phyloP scores from a whole-genome alignment of 1,140 invertebrate species.

The Forficula auricularia region DNA sequence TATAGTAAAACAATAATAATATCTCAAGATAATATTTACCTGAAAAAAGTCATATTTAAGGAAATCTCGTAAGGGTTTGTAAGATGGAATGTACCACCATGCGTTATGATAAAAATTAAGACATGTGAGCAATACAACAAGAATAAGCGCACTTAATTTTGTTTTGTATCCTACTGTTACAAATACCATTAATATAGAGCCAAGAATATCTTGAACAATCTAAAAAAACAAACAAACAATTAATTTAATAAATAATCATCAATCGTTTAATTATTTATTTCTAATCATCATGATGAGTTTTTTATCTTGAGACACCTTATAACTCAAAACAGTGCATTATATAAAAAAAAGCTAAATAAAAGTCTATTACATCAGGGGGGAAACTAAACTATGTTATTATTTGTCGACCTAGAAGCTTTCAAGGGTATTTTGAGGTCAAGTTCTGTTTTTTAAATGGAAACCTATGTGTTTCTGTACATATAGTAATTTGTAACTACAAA shows the following conservation, averaged over 20 bases:
- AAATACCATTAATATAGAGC: slow-evolving; percentile 84
- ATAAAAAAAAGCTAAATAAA: too few relatives aligned
- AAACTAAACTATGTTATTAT: too few relatives aligned
- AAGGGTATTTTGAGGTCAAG: too few relatives aligned
- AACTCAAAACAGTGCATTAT: too few relatives aligned
- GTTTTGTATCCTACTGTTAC: slow-evolving; percentile 98
- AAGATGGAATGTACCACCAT: slow-evolving; percentile 89
- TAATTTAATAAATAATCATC: slow-evolving; percentile 15
- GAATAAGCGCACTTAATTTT: slow-evolving; percentile 86
- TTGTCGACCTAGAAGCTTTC: too few relatives aligned
- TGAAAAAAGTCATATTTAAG: slow-evolving; percentile 99
- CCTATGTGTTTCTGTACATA: too few relatives aligned
- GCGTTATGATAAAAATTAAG: slow-evolving; percentile 96
- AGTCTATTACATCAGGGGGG: too few relatives aligned
- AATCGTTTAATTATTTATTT: slow-evolving; percentile 4
- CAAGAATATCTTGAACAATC: slow-evolving; percentile 78
- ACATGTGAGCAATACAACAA: slow-evolving; percentile 74
- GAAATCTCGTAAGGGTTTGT: slow-evolving; percentile 93
- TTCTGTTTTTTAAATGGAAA: too few relatives aligned
- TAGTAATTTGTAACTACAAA: too few relatives aligned
- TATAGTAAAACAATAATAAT: too few relatives aligned
- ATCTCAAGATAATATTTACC: slow-evolving; percentile 37
- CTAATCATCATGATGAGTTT: too few relatives aligned
- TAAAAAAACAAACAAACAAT: slow-evolving; percentile 26
- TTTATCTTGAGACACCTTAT: too few relatives aligned